These are phyloP conservation scores for Plecturocebus donacophilus DNA, from an alignment of 2,113 vertebrate species.

Conservation along the genomic window DNA sequence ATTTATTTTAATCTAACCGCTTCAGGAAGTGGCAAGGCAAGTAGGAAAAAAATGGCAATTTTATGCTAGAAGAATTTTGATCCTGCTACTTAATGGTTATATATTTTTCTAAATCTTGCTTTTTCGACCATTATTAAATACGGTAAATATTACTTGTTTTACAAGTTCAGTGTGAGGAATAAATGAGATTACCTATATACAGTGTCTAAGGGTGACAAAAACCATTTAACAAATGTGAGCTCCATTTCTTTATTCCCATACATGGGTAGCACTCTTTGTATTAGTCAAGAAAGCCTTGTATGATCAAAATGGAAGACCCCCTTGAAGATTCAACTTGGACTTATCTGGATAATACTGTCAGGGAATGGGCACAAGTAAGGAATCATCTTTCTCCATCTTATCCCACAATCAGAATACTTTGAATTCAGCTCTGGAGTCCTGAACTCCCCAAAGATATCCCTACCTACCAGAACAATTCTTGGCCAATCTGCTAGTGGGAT, in stretches of 20 bases:
- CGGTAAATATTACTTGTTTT: not conserved
- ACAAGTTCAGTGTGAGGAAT: not conserved
- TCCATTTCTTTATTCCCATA: not conserved
- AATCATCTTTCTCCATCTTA: not conserved
- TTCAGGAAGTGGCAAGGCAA: constrained; percentile 4
- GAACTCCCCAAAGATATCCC: not conserved
- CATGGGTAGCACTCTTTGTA: not conserved
- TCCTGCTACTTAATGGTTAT: not conserved
- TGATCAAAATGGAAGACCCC: not conserved
- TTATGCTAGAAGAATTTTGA: not conserved
- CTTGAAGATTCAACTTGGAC: not conserved
- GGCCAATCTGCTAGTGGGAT: not conserved
- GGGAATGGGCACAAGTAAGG: not conserved
- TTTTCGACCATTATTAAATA: not conserved
- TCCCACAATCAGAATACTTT: not conserved
- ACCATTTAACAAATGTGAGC: not conserved
- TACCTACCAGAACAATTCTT: not conserved
- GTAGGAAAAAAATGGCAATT: not conserved
- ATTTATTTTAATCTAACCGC: not conserved
- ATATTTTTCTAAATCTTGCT: not conserved
- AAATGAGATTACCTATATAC: not conserved
- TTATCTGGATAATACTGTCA: not conserved
- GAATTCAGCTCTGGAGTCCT: not conserved
- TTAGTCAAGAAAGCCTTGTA: not conserved
- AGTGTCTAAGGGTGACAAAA: not conserved